A percentile compares a stretch with the other conserved stretches of the same genome.
Conservation (phyloP, 2,888 invertebrate genomes). For the Brachypalpus laphriformis region DNA sequence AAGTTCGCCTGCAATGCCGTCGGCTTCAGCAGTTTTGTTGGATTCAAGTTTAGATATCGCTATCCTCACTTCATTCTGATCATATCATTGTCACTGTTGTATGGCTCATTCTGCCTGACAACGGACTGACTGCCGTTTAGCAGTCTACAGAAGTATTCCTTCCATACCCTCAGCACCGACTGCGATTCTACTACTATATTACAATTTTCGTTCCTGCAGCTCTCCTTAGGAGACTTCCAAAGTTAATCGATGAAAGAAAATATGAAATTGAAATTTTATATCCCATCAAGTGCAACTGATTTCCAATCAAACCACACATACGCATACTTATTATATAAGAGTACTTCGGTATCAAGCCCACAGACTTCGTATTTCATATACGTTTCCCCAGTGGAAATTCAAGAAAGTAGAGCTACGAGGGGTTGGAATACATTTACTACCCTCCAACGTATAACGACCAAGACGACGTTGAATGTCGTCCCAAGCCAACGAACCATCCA, state of each 20-base stretch:
- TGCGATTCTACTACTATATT: too few species aligned
- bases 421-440: conserved; percentile 30
- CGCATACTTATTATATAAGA: conserved; percentile 23
- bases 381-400: conserved; percentile 24
- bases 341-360: not conserved
- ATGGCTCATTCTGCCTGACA: too few species aligned
- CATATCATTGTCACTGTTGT: too few species aligned
- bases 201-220: too few species aligned
- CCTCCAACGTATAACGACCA: conserved; percentile 19
- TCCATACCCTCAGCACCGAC: too few species aligned
- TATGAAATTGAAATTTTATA: conserved; percentile 45
- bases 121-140: too few species aligned
- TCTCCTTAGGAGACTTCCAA: not conserved
- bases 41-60: too few species aligned
- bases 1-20: too few species aligned
- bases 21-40: too few species aligned
- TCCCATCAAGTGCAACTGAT: conserved; percentile 35
- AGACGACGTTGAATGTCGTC: conserved; percentile 9
- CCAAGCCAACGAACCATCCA: not conserved
- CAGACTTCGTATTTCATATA: not conserved
- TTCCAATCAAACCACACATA: conserved; percentile 43
- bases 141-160: too few species aligned
- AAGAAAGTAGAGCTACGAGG: conserved; percentile 8
- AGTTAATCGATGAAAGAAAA: not conserved
- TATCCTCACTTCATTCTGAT: too few species aligned